Conservation (phyloP, 2,113 vertebrate species). For the Lucifuga dentata region DNA sequence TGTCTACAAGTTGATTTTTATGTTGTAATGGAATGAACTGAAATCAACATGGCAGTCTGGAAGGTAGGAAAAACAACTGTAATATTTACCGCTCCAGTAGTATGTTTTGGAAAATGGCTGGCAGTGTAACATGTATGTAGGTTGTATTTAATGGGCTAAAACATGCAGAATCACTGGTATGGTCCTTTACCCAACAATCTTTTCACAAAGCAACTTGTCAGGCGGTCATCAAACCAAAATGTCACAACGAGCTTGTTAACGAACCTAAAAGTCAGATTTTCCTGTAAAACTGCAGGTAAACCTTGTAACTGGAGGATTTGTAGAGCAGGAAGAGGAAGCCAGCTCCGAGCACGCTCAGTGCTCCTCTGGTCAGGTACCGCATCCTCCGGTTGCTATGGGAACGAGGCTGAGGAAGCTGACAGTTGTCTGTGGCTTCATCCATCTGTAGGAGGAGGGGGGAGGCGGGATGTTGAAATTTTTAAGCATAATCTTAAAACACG, state of each 20-base stretch:
- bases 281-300: conserved; percentile 16
- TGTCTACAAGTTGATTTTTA: no score
- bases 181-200: no score
- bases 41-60: no score
- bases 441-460: conserved; percentile 61
- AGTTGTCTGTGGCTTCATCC: conserved; percentile 79
- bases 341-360: conserved; percentile 81
- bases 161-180: no score
- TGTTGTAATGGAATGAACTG: no score
- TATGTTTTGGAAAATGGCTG: no score
- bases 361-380: conserved; percentile 69
- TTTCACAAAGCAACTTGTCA: background rate
- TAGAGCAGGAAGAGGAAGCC: conserved; percentile 80
- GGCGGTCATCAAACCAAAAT: background rate
- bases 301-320: conserved; percentile 67
- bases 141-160: no score
- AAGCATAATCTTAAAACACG: no score
- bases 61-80: no score
- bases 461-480: no score
- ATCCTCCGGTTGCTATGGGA: conserved; percentile 64
- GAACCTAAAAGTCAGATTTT: background rate
- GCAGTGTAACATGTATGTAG: no score
- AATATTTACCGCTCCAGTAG: no score
- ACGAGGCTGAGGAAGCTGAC: conserved; percentile 71
- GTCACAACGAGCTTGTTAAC: background rate